These are phyloP conservation scores for Heliconius cydno DNA, from an alignment of 2,888 invertebrate species.

Conservation along the genomic window DNA sequence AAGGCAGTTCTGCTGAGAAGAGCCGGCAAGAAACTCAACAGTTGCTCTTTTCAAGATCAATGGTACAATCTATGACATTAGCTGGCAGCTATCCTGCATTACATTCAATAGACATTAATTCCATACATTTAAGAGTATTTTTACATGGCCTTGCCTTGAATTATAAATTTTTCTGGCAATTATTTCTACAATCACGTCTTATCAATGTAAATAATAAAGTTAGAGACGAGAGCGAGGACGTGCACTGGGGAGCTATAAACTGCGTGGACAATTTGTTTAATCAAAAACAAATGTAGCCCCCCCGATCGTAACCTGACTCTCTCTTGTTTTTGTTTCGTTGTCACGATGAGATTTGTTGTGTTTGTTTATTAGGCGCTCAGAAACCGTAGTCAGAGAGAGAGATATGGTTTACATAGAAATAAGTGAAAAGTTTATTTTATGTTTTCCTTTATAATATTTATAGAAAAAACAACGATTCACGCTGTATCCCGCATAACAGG, in stretches of 20 bases:
- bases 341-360: constrained; percentile 66
- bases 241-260: constrained; percentile 75
- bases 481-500: no score
- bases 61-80: no score
- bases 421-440: no score
- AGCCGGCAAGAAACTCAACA: no score
- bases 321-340: constrained; percentile 66
- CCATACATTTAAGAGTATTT: background rate
- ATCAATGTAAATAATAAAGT: constrained; percentile 52
- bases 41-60: no score
- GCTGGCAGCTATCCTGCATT: no score
- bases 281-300: constrained; percentile 79
- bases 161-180: background rate
- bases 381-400: background rate
- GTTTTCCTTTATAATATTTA: no score
- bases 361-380: constrained; percentile 47
- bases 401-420: background rate
- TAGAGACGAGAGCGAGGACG: constrained; percentile 58
- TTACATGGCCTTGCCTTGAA: background rate
- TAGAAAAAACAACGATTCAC: no score
- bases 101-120: no score
- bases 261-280: constrained; percentile 81
- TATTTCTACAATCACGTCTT: constrained; percentile 18
- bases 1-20: no score
- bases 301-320: constrained; percentile 58